Conservation (phyloP, 2,797 vertebrate genomes). For the Sebastes umbrosus region DNA sequence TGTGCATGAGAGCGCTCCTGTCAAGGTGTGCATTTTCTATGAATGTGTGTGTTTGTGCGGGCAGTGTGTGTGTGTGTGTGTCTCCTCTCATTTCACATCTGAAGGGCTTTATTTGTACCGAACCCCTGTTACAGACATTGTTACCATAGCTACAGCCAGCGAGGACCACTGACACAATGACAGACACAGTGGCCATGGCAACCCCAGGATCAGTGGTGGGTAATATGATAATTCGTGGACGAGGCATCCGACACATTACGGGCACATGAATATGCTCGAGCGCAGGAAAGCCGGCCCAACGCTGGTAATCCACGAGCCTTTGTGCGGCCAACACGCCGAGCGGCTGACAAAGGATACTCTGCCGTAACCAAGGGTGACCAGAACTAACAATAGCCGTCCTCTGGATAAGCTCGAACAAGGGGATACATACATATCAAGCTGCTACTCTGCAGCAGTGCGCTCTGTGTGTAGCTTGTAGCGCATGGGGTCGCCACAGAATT, state of each 20-base stretch:
- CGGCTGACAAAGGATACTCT: slow-evolving; percentile 66
- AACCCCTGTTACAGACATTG: slow-evolving; percentile 75
- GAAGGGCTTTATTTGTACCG: slow-evolving; percentile 76
- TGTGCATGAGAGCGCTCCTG: background rate
- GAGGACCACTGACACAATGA: slow-evolving; percentile 83
- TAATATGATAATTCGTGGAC: slow-evolving; percentile 78
- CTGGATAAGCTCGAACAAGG: slow-evolving; percentile 58
- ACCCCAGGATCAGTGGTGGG: slow-evolving; percentile 77
- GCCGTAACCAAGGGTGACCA: slow-evolving; percentile 74
- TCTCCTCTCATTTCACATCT: slow-evolving; percentile 69
- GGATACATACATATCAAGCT: slow-evolving; percentile 51
- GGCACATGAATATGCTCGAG: slow-evolving; percentile 65
- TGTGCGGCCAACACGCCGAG: slow-evolving; percentile 42
- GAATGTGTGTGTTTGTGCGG: background rate
- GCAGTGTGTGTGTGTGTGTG: background rate
- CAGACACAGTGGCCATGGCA: slow-evolving; percentile 81
- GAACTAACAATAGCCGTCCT: slow-evolving; percentile 68
- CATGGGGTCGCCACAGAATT: slow-evolving; percentile 34
- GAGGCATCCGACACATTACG: slow-evolving; percentile 68
- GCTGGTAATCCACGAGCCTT: slow-evolving; percentile 61
- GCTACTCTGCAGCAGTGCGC: slow-evolving; percentile 22
- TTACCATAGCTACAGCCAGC: slow-evolving; percentile 80
- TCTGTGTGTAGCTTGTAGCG: background rate
- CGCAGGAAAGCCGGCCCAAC: slow-evolving; percentile 37
- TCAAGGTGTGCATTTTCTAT: slow-evolving; percentile 35